These are phyloP conservation scores for Teleopsis dalmanni DNA, from an alignment of 1,140 invertebrate species.

Conservation along the genomic window DNA sequence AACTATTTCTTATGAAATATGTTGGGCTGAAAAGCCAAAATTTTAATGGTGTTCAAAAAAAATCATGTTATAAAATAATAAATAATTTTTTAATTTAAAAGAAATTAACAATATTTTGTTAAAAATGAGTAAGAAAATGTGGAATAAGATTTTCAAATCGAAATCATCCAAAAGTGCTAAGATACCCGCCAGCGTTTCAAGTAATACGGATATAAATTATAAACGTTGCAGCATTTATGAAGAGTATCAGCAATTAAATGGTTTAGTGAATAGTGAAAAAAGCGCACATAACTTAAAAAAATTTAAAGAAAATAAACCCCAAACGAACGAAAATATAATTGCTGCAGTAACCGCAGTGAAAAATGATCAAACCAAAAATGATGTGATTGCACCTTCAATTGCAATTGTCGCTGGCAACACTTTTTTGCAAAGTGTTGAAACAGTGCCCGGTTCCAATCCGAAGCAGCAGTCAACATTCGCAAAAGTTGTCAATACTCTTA, in stretches of 20 bases:
- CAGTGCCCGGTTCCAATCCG: slow-evolving; percentile 16
- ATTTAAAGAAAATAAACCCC: background rate
- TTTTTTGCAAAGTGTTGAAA: slow-evolving; percentile 25
- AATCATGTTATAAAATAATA: too few relatives aligned
- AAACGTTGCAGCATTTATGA: slow-evolving; percentile 38
- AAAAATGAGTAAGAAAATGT: slow-evolving; percentile 42
- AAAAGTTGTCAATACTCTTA: slow-evolving; percentile 37
- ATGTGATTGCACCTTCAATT: background rate
- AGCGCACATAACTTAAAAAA: background rate
- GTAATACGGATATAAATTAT: slow-evolving; percentile 18
- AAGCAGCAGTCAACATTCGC: slow-evolving; percentile 34
- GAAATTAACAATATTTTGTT: background rate
- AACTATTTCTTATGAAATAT: too few relatives aligned
- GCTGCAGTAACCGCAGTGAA: background rate
- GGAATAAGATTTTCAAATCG: slow-evolving; percentile 41
- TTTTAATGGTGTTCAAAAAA: too few relatives aligned
- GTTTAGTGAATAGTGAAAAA: slow-evolving; percentile 4
- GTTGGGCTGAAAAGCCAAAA: too few relatives aligned
- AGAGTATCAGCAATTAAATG: slow-evolving; percentile 36
- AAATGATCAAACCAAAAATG: slow-evolving; percentile 4
- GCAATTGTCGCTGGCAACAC: background rate
- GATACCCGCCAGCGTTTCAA: slow-evolving; percentile 8
- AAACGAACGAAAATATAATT: background rate
- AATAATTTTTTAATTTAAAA: too few relatives aligned
- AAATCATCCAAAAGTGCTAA: slow-evolving; percentile 24